Percentiles rank a stretch among this genome's conserved stretches.
These are phyloP conservation scores for Drosophila sp. DNA, from an alignment of 1,140 invertebrate species.

Conservation along the genomic window DNA sequence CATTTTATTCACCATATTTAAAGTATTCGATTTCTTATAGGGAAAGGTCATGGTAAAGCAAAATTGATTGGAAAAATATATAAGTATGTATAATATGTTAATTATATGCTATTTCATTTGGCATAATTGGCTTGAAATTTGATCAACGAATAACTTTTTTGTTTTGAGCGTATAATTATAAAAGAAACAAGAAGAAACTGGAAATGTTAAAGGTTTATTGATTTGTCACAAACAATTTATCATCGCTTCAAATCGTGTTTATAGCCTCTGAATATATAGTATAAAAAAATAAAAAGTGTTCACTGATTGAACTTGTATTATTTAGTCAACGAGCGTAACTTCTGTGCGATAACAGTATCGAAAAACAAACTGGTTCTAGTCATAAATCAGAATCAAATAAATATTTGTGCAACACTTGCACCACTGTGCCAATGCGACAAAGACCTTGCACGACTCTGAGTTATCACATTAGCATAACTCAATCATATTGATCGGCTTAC, in stretches of 20 bases:
- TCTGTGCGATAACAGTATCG: constrained; percentile 14
- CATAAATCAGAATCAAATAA: background rate
- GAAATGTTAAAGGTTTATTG: constrained; percentile 55
- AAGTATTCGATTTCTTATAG: constrained; percentile 20
- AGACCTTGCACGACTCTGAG: constrained; percentile 67
- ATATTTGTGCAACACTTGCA: background rate
- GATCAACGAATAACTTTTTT: constrained; percentile 39
- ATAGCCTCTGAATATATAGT: background rate
- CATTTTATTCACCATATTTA: background rate
- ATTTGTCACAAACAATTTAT: constrained; percentile 40
- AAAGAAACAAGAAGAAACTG: constrained; percentile 37
- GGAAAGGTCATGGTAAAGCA: constrained; percentile 57
- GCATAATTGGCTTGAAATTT: constrained; percentile 45
- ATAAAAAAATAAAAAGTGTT: background rate
- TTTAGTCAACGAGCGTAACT: constrained; percentile 12
- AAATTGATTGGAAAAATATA: constrained; percentile 26
- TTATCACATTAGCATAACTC: constrained; percentile 46
- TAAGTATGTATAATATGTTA: constrained; percentile 28
- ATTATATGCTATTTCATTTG: constrained; percentile 35
- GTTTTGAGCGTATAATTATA: constrained; percentile 5
- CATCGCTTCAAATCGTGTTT: constrained; percentile 17
- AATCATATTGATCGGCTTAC: constrained; percentile 28
- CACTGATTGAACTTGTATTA: constrained; percentile 19
- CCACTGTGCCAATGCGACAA: constrained; percentile 57
- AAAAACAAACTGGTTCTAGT: constrained; percentile 1